Evolutionary conservation across 2,888 invertebrate genomes (phyloP), one percentile per base, ranked within the genome.

Genomic region (Drosophila nr. perissopoda): DNA sequence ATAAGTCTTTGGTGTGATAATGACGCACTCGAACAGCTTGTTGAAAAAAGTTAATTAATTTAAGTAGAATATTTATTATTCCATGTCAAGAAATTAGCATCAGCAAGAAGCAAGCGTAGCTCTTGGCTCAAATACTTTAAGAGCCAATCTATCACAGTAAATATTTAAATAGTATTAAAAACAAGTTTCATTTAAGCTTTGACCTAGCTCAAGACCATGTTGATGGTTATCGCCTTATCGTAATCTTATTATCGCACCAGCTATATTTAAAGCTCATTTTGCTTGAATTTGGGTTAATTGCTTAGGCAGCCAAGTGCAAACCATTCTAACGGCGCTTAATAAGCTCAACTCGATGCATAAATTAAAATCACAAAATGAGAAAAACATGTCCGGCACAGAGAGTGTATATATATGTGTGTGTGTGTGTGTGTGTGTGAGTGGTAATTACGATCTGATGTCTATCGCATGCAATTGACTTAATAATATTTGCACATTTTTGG

Each of bases 231-330:
- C 29, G 34, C 51, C n/a, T 59, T 49, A 61, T 54, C 34, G 21
- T 59, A 67, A 76, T 59, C 34, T 21, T 29, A 58, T 78, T 77
- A 69, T 48, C 42, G 48, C 72, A 63, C 49, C 71, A 63, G 73
- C 59, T 53, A 73, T 70, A 82, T 68, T 59, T 52, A 68, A 71
- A 78, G 67, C 66, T 58, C 71, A 76, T 73, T 78, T 74, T 33
- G 58, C 31, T 33, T n/a, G 65, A 64, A 86, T 72, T 73, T 78
- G 73, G 84, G 87, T 84, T 87, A 84, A 84, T 84, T 84, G 76
- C 80, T 67, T 75, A 60, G 73, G 10, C 76, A 72, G 73, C 42
- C 58, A 70, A 58, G 59, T 57, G 68, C 49, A 62, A 77, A 51
- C 72, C 49, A 57, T 36, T 38, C 54, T 51, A 54, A 71, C 61